Conservation (phyloP, 2,113 vertebrate genomes). For the Pholis gunnellus region DNA sequence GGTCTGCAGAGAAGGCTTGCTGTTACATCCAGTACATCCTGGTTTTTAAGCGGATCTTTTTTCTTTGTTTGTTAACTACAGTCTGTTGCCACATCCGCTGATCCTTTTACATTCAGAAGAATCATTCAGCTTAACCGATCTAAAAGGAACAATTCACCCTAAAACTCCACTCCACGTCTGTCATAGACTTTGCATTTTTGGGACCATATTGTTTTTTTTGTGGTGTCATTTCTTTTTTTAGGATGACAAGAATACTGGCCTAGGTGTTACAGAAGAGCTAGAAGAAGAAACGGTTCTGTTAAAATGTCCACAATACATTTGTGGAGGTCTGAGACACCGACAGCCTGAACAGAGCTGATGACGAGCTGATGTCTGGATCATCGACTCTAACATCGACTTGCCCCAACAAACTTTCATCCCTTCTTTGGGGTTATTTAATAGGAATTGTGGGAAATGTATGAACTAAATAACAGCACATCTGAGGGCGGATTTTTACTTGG, state of each 20-base stretch:
- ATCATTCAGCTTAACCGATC: neutral
- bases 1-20: constrained; percentile 33
- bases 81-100: neutral
- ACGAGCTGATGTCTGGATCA: neutral
- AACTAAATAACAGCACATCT: neutral
- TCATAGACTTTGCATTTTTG: neutral
- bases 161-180: neutral
- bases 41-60: neutral
- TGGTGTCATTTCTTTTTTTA: neutral
- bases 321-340: too few relatives aligned
- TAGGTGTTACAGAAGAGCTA: neutral
- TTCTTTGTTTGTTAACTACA: neutral
- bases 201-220: constrained; percentile 1
- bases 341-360: neutral
- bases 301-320: neutral
- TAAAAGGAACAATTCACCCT: neutral
- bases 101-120: neutral
- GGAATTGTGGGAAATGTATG: neutral
- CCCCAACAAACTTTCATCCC: neutral
- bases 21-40: neutral
- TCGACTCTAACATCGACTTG: neutral
- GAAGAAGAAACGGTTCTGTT: neutral
- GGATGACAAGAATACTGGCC: neutral
- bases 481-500: neutral
- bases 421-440: neutral